These are phyloP conservation scores for Oncorhynchus tshawytscha DNA, from an alignment of 2,113 vertebrate species.

Conservation along the genomic window DNA sequence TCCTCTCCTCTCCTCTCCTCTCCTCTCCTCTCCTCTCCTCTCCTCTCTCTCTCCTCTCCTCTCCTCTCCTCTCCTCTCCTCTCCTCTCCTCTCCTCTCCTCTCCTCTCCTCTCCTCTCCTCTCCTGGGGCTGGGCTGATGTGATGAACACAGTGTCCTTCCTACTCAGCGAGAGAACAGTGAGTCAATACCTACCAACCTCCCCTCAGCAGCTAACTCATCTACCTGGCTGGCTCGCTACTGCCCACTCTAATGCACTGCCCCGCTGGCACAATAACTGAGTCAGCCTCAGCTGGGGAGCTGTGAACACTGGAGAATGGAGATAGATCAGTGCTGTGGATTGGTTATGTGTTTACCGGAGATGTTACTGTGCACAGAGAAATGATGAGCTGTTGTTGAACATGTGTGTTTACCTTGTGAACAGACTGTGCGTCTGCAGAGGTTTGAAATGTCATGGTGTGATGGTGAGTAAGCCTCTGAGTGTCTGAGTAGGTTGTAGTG, in stretches of 20 bases:
- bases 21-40: conserved; percentile 4
- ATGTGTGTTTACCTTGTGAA: conserved; percentile 58
- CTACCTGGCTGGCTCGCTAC: conserved; percentile 42
- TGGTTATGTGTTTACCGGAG: not conserved
- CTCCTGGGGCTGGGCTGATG: conserved; percentile 26
- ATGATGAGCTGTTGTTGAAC: conserved; percentile 8
- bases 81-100: not conserved
- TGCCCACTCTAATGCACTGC: conserved; percentile 2
- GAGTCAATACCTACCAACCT: conserved; percentile 14
- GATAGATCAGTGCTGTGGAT: not conserved
- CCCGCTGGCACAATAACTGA: not conserved
- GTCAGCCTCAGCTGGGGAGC: not conserved
- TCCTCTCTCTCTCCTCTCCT: not conserved
- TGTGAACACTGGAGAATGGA: not conserved
- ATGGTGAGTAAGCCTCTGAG: conserved; percentile 56
- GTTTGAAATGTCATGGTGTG: conserved; percentile 33
- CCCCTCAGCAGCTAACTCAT: conserved; percentile 34
- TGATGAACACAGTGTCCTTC: conserved; percentile 35
- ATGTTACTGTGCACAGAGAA: conserved; percentile 27
- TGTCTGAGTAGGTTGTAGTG: conserved; percentile 56
- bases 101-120: not conserved
- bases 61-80: not conserved
- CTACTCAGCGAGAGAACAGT: conserved; percentile 27
- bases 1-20: not conserved
- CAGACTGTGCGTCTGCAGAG: conserved; percentile 47